A percentile compares a stretch with the other conserved stretches of the same genome.
phyloP scores from a whole-genome alignment of 2,797 vertebrate genomes.

The Gymnocypris eckloni region DNA sequence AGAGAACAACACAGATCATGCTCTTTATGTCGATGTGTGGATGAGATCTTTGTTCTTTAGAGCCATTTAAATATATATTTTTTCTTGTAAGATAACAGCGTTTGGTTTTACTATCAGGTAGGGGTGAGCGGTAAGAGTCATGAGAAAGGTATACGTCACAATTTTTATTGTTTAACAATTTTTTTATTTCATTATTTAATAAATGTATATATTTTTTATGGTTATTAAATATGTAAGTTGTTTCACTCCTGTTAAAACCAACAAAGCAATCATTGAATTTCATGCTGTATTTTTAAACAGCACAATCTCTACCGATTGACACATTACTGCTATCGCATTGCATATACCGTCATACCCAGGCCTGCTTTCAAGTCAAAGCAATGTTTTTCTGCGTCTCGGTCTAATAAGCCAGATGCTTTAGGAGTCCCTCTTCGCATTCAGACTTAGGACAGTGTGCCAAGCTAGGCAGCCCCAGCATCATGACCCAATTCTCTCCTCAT shows the following conservation, averaged over 20 bases:
- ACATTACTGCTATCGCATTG: not conserved
- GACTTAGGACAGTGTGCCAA: slow-evolving; percentile 56
- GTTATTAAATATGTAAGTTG: not conserved
- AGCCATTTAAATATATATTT: slow-evolving; percentile 23
- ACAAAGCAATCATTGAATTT: not conserved
- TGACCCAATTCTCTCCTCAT: slow-evolving; percentile 68
- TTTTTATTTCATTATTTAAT: not conserved
- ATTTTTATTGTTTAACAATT: not conserved
- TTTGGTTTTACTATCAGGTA: not conserved
- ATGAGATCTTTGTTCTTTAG: slow-evolving; percentile 30
- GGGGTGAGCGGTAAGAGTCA: not conserved
- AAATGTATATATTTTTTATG: not conserved
- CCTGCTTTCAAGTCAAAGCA: slow-evolving; percentile 9
- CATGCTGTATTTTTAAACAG: not conserved
- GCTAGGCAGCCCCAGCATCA: slow-evolving; percentile 63
- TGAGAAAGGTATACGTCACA: not conserved
- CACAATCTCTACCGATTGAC: not conserved
- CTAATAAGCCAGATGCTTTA: slow-evolving; percentile 64
- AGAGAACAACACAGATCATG: slow-evolving; percentile 40
- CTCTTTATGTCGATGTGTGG: slow-evolving; percentile 44
- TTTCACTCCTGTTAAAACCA: not conserved
- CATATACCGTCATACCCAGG: not conserved
- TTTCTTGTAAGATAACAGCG: not conserved
- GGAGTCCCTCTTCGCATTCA: slow-evolving; percentile 57
- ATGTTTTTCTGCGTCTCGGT: slow-evolving; percentile 48